Conservation (phyloP, 2,888 invertebrate genomes). For the Chironomus riparius region DNA sequence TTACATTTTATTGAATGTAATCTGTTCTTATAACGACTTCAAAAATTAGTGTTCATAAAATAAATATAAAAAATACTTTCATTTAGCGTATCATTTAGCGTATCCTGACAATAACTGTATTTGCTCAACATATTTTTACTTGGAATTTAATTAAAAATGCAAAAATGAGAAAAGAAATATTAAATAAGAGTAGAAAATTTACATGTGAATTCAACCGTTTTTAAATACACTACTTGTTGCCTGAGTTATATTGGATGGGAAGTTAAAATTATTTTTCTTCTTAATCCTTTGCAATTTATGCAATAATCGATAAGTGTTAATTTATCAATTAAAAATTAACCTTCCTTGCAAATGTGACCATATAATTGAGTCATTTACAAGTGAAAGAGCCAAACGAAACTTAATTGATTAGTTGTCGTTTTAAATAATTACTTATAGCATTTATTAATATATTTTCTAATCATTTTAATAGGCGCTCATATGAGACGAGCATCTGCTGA, state of each 20-base stretch:
- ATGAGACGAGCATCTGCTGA: constrained; percentile 69
- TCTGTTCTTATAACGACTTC: too few species aligned
- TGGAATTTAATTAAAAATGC: too few species aligned
- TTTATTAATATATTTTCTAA: constrained; percentile 22
- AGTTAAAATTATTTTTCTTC: neutral
- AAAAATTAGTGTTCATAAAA: too few species aligned
- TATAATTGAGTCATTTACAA: too few species aligned
- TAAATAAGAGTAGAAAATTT: too few species aligned
- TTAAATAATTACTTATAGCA: neutral
- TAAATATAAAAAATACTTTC: too few species aligned
- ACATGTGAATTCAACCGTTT: constrained; percentile 16
- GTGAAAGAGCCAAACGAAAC: neutral
- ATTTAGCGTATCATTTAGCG: too few species aligned
- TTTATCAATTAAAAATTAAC: neutral
- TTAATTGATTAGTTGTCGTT: neutral
- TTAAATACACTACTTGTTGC: neutral
- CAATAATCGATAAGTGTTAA: neutral
- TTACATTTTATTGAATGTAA: too few species aligned
- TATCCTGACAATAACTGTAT: too few species aligned
- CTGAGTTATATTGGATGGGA: neutral
- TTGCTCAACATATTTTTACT: too few species aligned
- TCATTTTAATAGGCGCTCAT: constrained; percentile 56
- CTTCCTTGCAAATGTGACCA: too few species aligned
- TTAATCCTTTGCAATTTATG: neutral
- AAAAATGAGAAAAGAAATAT: too few species aligned